Evolutionary conservation across 2,888 invertebrate species (phyloP).

Genomic region (Cosmia pyralina): DNA sequence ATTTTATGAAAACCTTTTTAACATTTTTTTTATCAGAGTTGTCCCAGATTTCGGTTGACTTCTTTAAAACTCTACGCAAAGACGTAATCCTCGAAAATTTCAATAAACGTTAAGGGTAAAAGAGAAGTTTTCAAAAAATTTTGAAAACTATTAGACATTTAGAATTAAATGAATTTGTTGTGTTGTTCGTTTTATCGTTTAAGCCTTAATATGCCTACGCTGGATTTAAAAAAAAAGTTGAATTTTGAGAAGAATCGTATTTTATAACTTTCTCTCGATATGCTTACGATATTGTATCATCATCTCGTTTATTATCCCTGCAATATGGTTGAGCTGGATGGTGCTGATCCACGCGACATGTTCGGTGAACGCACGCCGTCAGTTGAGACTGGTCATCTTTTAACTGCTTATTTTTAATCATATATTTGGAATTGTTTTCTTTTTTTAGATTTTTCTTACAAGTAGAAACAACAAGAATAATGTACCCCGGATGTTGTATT

Average conservation of each 20-base stretch:
- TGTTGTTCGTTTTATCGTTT: slow-evolving; percentile 44
- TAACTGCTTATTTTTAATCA: too few relatives aligned
- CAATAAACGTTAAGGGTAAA: slow-evolving; percentile 52
- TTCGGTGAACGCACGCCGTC: too few relatives aligned
- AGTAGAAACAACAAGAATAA: too few relatives aligned
- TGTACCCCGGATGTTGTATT: too few relatives aligned
- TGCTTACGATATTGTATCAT: neutral
- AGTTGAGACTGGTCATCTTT: too few relatives aligned
- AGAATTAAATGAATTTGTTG: slow-evolving; percentile 56
- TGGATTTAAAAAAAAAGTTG: slow-evolving; percentile 14
- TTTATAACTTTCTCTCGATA: neutral
- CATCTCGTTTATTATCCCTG: neutral
- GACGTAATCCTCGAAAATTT: slow-evolving; percentile 56
- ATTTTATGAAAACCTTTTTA: slow-evolving; percentile 19
- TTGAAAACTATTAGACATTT: slow-evolving; percentile 51
- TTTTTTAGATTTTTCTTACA: too few relatives aligned
- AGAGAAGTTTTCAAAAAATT: slow-evolving; percentile 47
- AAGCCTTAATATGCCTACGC: slow-evolving; percentile 22
- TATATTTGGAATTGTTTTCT: too few relatives aligned
- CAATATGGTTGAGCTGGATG: too few relatives aligned
- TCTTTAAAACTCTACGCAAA: slow-evolving; percentile 46
- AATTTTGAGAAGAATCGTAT: slow-evolving; percentile 5
- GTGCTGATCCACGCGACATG: too few relatives aligned
- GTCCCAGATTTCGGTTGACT: slow-evolving; percentile 53
- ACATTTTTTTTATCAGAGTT: slow-evolving; percentile 41